Conservation (phyloP, 1,140 invertebrate genomes). For the Zelostemma sp. region DNA sequence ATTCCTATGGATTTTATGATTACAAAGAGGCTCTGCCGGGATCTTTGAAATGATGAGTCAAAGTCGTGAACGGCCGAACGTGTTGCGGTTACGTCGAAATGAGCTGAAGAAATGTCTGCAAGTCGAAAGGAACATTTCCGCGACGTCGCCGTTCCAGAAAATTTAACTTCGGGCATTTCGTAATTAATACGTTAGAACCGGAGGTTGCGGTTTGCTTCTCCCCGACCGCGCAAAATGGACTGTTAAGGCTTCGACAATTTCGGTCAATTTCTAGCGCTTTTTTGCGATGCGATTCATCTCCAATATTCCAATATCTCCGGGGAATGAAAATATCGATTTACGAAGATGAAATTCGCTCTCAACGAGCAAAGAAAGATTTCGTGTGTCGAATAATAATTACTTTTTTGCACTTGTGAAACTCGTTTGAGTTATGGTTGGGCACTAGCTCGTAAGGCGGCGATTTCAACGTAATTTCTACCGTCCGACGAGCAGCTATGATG, state of each 20-base stretch:
- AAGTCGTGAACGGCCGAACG: conserved; percentile 35
- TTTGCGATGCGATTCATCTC: no score
- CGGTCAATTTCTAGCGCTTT: conserved; percentile 17
- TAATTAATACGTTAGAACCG: conserved; percentile 68
- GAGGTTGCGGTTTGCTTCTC: conserved; percentile 61
- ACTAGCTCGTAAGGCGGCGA: conserved; percentile 6
- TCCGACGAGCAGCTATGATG: conserved; percentile 33
- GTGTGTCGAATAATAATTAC: conserved; percentile 41
- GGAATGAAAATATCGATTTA: no score
- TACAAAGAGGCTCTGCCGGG: conserved; percentile 30
- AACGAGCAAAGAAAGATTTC: background rate
- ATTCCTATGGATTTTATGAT: conserved; percentile 23
- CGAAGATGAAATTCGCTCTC: no score
- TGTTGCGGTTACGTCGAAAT: conserved; percentile 43
- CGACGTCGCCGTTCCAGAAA: conserved; percentile 60
- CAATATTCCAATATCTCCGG: no score
- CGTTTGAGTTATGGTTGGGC: conserved; percentile 46
- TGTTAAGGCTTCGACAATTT: conserved; percentile 49
- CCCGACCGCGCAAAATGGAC: conserved; percentile 45
- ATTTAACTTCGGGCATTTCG: conserved; percentile 63
- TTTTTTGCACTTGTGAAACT: conserved; percentile 29
- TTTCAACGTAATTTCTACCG: conserved; percentile 33
- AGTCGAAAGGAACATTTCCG: conserved; percentile 41
- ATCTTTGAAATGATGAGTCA: conserved; percentile 23
- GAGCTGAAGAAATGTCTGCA: conserved; percentile 39